A percentile compares a stretch with the other conserved stretches of the same genome.
phyloP scores from a whole-genome alignment of 2,113 vertebrate species.

The Thomomys bottae region DNA sequence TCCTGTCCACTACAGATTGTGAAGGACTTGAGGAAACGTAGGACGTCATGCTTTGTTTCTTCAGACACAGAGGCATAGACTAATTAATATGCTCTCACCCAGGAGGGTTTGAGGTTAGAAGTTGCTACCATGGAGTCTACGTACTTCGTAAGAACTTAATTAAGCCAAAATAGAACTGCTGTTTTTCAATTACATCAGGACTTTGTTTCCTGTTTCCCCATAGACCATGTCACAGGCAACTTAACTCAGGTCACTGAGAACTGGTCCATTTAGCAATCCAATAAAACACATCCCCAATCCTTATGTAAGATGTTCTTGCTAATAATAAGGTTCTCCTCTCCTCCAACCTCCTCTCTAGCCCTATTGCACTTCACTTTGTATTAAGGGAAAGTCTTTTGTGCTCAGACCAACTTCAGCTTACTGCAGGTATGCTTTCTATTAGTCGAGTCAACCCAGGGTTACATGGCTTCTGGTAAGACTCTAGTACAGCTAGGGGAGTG shows the following conservation, averaged over 20 bases:
- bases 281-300: neutral
- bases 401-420: neutral
- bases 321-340: neutral
- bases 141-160: conserved; percentile 55
- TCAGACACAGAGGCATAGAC: neutral
- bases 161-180: conserved; percentile 51
- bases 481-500: neutral
- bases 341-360: neutral
- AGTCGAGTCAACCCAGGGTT: neutral
- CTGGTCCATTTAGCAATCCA: neutral
- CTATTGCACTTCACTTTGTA: neutral
- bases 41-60: neutral
- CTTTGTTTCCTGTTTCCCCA: conserved; percentile 30
- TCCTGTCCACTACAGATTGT: neutral
- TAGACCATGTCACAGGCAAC: conserved; percentile 34
- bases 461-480: neutral
- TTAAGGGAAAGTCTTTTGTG: neutral
- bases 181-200: conserved; percentile 16
- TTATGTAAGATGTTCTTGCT: neutral
- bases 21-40: neutral
- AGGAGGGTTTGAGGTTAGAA: conserved; percentile 15
- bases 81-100: neutral
- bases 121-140: conserved; percentile 21
- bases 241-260: conserved; percentile 49
- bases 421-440: neutral